Base-by-base conservation (phyloP, 2,888 invertebrate species). In the Conomelus anceps region DNA sequence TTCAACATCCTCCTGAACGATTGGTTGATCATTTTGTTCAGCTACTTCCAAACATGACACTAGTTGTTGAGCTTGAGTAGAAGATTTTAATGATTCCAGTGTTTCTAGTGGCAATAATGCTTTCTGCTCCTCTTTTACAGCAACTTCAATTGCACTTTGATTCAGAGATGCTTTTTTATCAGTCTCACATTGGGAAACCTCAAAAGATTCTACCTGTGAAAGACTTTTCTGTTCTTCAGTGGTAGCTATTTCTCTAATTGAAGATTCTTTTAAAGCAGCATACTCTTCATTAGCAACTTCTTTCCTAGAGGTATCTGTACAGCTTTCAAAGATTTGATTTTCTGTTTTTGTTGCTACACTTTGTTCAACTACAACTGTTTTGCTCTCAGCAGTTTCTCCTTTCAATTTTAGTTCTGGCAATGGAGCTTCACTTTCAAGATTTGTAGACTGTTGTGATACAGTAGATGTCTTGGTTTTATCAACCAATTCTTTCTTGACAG, bases 311-410 rank as follows among this genome's bases (percentile, higher is more conserved):
- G 26, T 89, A 20, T 86, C 85, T 26, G 93, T 88, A 95, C 93
- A n/a, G 94, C 93, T 90, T 94, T 93, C 88, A 95, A 94, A 86
- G 22, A 86, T n/a, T 93, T 95, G 89, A 26, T 88, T 88, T 84
- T 87, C 90, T 20, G 24, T 22, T 26, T 22, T 87, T 26, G 34
- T 17, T 20, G 22, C 22, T 23, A 84, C 4, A n/a, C 63, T 29
- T 29, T 88, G 85, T 3, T 22, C 22, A 26, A 17, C 22, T 3
- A 9, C 20, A 0, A 84, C 85, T n/a, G 84, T 84, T 26, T 23
- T 84, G 13, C 23, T 29, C 1, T 23, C 26, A 17, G 23, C 22
- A 23, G 13, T 23, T 24, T 23, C 86, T 20, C 17, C n/a, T 23
- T n/a, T 24, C 24, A 22, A 13, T 22, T 86, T 17, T 1, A 26